A percentile compares a stretch with the other conserved stretches of the same genome.
phyloP scores from a whole-genome alignment of 2,888 invertebrate species.

The Dicycla oo region DNA sequence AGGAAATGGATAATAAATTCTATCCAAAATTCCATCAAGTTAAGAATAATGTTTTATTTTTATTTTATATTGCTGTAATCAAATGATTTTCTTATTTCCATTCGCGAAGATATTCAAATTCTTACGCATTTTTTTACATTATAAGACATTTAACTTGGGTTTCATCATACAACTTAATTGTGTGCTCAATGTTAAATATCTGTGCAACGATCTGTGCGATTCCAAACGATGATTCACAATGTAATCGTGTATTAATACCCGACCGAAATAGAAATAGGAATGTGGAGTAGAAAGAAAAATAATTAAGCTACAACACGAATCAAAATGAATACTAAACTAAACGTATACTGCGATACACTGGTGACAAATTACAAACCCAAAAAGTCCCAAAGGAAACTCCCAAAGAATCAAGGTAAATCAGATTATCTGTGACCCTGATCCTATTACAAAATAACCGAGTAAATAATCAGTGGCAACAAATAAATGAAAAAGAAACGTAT shows the following conservation, averaged over 20 bases:
- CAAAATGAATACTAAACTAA: not conserved
- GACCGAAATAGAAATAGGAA: not conserved
- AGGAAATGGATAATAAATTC: constrained; percentile 18
- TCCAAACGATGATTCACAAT: not conserved
- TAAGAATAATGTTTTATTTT: constrained; percentile 6
- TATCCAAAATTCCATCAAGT: constrained; percentile 1
- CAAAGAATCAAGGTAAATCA: constrained; percentile 35
- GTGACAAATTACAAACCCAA: constrained; percentile 17
- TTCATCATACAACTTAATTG: not conserved
- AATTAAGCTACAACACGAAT: not conserved
- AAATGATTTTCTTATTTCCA: not conserved
- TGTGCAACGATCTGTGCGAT: too few relatives aligned
- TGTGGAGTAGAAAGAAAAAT: not conserved
- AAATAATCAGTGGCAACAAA: constrained; percentile 54
- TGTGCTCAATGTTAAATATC: not conserved
- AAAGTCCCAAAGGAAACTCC: constrained; percentile 3
- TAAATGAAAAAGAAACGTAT: constrained; percentile 54
- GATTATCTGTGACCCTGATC: constrained; percentile 46
- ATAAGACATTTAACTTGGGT: not conserved
- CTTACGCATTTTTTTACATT: not conserved
- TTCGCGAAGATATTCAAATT: not conserved
- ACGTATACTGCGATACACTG: not conserved
- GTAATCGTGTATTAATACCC: not conserved
- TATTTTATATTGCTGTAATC: not conserved
- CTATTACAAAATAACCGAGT: constrained; percentile 32